These are phyloP conservation scores for Botia kubotai DNA, from an alignment of 2,797 vertebrate genomes.

Conservation along the genomic window DNA sequence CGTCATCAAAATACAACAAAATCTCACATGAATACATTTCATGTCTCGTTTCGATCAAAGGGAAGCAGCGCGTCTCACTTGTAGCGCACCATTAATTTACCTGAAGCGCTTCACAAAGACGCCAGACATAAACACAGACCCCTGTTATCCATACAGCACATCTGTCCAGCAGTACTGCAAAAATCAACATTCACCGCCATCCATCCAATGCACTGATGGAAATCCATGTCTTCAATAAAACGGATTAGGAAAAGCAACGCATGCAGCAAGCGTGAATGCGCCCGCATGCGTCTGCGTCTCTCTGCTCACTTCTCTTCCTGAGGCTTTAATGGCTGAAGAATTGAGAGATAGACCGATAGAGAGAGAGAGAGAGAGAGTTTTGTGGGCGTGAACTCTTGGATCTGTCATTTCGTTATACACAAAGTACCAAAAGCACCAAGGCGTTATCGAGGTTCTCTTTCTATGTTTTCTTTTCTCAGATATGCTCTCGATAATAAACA, in stretches of 20 bases:
- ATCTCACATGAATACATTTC: constrained; percentile 11
- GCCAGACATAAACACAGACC: neutral
- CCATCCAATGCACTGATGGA: constrained; percentile 5
- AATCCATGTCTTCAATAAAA: constrained; percentile 7
- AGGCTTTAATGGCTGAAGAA: constrained; percentile 10
- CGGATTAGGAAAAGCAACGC: neutral
- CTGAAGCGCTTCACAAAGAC: constrained; percentile 34
- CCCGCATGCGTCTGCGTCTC: constrained; percentile 1
- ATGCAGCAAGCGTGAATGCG: no score
- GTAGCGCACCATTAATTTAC: constrained; percentile 34
- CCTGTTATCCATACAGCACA: constrained; percentile 11
- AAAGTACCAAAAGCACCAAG: neutral
- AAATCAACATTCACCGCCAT: constrained; percentile 5
- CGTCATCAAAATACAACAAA: neutral
- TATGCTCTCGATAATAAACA: neutral
- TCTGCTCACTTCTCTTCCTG: constrained; percentile 6
- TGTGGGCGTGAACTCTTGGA: constrained; percentile 22
- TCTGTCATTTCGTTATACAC: constrained; percentile 4
- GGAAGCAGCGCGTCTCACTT: constrained; percentile 29
- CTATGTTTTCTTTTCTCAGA: neutral
- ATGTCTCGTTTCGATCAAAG: neutral
- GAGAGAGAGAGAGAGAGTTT: neutral
- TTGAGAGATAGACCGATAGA: constrained; percentile 4
- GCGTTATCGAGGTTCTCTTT: neutral
- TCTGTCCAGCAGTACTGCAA: neutral